These are phyloP conservation scores for Babylonia areolata DNA, from an alignment of 1,140 invertebrate species.

Conservation along the genomic window DNA sequence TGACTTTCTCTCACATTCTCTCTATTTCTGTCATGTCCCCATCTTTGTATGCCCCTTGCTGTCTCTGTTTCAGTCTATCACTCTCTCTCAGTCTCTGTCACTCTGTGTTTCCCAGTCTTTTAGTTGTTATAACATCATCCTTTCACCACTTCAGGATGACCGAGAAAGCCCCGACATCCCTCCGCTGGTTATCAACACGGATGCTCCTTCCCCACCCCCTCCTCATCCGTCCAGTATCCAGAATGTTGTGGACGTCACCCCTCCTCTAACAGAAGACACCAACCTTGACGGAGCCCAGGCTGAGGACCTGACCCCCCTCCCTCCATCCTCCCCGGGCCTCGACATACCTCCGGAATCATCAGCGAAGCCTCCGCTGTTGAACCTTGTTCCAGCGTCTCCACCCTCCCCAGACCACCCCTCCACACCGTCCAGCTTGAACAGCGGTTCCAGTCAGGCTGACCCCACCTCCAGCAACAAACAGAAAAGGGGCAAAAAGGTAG, in stretches of 20 bases:
- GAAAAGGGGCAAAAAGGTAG: slow-evolving; percentile 26
- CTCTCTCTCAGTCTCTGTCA: background rate
- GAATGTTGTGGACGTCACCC: background rate
- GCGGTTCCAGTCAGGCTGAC: slow-evolving; percentile 1
- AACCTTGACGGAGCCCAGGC: background rate
- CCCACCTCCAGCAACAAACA: background rate
- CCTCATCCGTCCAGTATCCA: background rate
- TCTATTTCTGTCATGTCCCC: background rate
- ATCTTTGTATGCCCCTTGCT: background rate
- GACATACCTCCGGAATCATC: slow-evolving; percentile 2
- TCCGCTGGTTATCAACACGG: slow-evolving; percentile 28
- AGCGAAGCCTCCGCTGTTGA: background rate
- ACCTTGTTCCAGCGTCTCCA: background rate
- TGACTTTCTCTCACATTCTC: too few species aligned
- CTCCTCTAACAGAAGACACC: background rate
- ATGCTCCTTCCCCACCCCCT: background rate
- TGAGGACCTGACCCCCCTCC: slow-evolving; percentile 1
- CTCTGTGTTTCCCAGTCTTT: background rate
- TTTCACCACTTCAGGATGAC: background rate
- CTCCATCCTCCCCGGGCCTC: slow-evolving; percentile 7
- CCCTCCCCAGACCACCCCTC: background rate
- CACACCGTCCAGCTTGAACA: slow-evolving; percentile 15
- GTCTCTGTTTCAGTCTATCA: background rate
- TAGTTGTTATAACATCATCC: background rate
- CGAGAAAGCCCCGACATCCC: background rate